phyloP scores from a whole-genome alignment of 1,140 invertebrate genomes.

The Neelides sp. region DNA sequence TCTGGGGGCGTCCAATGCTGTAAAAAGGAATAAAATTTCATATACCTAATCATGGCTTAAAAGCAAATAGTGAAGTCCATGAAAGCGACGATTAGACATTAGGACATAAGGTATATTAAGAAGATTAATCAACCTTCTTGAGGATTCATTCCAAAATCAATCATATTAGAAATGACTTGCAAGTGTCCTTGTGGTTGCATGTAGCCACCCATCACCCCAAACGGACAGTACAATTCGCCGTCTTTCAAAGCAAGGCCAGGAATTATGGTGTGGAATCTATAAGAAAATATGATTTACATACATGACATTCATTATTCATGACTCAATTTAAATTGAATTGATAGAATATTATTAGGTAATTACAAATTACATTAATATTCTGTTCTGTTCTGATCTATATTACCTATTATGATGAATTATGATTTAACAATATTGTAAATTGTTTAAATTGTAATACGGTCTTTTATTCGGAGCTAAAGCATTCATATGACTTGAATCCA shows the following conservation, averaged over 20 bases:
- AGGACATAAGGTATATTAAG: not conserved
- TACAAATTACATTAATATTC: too few relatives aligned
- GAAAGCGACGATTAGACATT: not conserved
- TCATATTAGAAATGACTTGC: constrained; percentile 38
- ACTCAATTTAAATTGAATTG: constrained; percentile 13
- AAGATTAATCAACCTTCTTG: constrained; percentile 30
- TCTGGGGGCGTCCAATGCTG: constrained; percentile 36
- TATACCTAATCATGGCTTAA: not conserved
- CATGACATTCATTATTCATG: constrained; percentile 33
- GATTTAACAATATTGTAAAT: too few relatives aligned
- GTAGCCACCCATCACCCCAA: constrained; percentile 33
- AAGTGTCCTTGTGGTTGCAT: constrained; percentile 41
- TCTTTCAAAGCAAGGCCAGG: constrained; percentile 32
- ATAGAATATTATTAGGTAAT: too few relatives aligned
- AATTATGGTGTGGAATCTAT: constrained; percentile 37
- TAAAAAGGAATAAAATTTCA: constrained; percentile 1
- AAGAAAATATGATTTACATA: constrained; percentile 18
- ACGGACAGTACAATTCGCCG: constrained; percentile 22
- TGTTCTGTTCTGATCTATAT: too few relatives aligned
- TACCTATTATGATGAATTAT: too few relatives aligned
- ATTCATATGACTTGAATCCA: constrained; percentile 21
- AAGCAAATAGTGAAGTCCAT: not conserved
- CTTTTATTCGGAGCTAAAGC: constrained; percentile 23
- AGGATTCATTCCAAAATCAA: constrained; percentile 38
- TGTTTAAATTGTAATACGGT: constrained; percentile 21